These are phyloP conservation scores for Caenorhabditis elegans DNA, from an alignment of 1,140 invertebrate genomes.

Conservation along the genomic window WBcel235 BX284603.4:8482501-8483000, in stretches of 20 bases:
- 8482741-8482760: not conserved
- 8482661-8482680: not conserved
- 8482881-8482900: conserved; percentile 25
- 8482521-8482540: too few relatives aligned
- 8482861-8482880: conserved; percentile 16
- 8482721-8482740: conserved; percentile 2
- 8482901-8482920: not conserved
- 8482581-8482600: too few relatives aligned
- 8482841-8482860: not conserved
- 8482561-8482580: too few relatives aligned
- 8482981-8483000: too few relatives aligned
- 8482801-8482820: not conserved
- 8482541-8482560: too few relatives aligned
- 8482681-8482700: not conserved
- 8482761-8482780: conserved; percentile 4
- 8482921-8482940: not conserved
- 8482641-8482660: too few relatives aligned
- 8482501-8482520: too few relatives aligned
- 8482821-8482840: not conserved
- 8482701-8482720: too few relatives aligned
- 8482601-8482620: too few relatives aligned
- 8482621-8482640: too few relatives aligned
- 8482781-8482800: not conserved
- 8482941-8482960: not conserved
- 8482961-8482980: not conserved